These are phyloP conservation scores for Nymphalis io DNA, from an alignment of 1,140 invertebrate species.

Conservation along the genomic window DNA sequence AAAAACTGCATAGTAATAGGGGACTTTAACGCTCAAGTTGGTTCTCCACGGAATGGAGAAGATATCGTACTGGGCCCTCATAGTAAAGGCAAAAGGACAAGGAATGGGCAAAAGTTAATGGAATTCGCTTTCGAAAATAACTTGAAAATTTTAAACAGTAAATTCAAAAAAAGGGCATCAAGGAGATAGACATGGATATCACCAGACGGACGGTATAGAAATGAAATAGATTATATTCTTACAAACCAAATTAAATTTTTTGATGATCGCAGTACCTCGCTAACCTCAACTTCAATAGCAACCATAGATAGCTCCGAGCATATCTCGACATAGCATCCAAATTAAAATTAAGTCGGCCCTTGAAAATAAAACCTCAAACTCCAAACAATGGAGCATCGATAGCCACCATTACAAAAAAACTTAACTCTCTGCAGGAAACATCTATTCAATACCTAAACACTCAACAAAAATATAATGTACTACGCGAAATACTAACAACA, in stretches of 20 bases:
- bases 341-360: conserved; percentile 22
- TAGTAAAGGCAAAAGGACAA: too few species aligned
- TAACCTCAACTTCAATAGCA: conserved; percentile 2
- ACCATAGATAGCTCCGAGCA: conserved; percentile 15
- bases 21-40: conserved; percentile 39
- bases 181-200: too few species aligned
- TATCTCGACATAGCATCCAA: neutral
- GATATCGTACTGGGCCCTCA: conserved; percentile 32
- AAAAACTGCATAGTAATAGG: conserved; percentile 39
- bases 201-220: too few species aligned
- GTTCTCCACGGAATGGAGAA: conserved; percentile 19
- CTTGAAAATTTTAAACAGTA: too few species aligned
- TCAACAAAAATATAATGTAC: conserved; percentile 18
- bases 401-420: neutral
- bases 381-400: neutral
- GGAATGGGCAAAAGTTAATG: too few species aligned
- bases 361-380: conserved; percentile 19
- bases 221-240: conserved; percentile 6
- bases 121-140: too few species aligned
- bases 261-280: neutral
- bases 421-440: too few species aligned
- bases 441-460: conserved; percentile 3
- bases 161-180: too few species aligned
- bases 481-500: conserved; percentile 8
- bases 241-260: neutral